Evolutionary conservation across 2,113 vertebrate species (phyloP).

Genomic region (Trogon melanurus): DNA sequence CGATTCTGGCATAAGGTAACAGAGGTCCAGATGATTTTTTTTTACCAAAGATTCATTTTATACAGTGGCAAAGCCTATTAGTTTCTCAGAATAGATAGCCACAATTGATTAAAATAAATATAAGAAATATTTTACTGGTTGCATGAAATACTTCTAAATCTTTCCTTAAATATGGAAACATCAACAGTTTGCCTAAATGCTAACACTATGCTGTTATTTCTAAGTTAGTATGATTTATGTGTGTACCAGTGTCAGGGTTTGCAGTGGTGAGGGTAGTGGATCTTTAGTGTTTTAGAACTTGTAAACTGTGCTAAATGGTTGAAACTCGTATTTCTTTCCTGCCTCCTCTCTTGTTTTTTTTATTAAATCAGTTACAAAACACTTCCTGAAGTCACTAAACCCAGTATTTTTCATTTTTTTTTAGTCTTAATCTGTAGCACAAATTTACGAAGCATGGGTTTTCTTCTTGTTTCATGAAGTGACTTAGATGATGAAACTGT

Average conservation of each 20-base stretch:
- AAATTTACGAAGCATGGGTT: not conserved
- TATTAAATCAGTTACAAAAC: not conserved
- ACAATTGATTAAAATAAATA: not conserved
- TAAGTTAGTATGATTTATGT: not conserved
- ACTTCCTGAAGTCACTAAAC: not conserved
- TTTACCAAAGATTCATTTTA: not conserved
- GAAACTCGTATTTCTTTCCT: not conserved
- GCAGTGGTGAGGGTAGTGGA: not conserved
- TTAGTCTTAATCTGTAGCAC: not conserved
- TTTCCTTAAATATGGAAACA: not conserved
- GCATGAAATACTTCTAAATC: not conserved
- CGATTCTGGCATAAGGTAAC: not conserved
- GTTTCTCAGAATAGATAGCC: not conserved
- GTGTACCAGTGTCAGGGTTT: not conserved
- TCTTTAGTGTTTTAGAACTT: not conserved
- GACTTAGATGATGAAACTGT: not conserved
- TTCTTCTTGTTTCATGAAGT: not conserved
- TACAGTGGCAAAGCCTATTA: not conserved
- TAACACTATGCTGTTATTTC: not conserved
- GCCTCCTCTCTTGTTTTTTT: too few species aligned
- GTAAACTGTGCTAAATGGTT: not conserved
- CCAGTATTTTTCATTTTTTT: not conserved
- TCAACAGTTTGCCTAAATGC: not conserved
- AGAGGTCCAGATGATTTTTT: not conserved
- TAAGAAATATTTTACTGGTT: not conserved